phyloP scores from a whole-genome alignment of 2,113 vertebrate species.

The Callaeas wilsoni region DNA sequence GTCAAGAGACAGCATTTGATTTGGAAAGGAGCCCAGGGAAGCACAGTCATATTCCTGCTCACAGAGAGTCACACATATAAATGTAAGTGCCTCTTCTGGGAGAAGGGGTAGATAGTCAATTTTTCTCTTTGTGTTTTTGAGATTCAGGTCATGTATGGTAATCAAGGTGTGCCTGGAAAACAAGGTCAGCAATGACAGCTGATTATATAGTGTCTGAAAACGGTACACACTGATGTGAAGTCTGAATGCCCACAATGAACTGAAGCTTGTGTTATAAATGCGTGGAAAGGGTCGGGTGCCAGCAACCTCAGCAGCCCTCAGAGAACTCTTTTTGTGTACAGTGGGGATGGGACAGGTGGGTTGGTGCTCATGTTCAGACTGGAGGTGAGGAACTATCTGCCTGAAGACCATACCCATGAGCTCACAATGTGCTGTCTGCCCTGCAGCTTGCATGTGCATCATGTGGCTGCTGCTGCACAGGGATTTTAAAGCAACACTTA shows the following conservation, averaged over 20 bases:
- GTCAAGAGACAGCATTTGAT: neutral
- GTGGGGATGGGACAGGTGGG: neutral
- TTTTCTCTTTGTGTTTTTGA: conserved; percentile 2
- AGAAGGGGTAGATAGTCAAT: neutral
- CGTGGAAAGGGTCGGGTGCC: neutral
- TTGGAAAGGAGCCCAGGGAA: neutral
- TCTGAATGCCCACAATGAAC: neutral
- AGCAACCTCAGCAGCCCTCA: neutral
- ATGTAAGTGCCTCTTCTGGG: neutral
- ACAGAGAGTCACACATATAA: neutral
- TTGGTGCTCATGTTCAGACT: neutral
- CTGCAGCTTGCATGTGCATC: neutral
- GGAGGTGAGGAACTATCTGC: neutral
- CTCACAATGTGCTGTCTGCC: neutral
- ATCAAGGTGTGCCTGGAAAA: neutral
- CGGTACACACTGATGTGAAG: neutral
- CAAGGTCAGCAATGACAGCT: neutral
- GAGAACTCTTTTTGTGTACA: neutral
- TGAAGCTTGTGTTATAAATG: neutral
- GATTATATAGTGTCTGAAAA: neutral
- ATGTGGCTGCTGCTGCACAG: neutral
- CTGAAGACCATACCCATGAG: neutral
- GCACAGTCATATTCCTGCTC: neutral
- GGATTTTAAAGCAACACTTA: neutral
- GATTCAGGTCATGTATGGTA: neutral